Evolutionary conservation across 2,888 invertebrate genomes (phyloP).

Genomic region (Ariolimax columbianus): DNA sequence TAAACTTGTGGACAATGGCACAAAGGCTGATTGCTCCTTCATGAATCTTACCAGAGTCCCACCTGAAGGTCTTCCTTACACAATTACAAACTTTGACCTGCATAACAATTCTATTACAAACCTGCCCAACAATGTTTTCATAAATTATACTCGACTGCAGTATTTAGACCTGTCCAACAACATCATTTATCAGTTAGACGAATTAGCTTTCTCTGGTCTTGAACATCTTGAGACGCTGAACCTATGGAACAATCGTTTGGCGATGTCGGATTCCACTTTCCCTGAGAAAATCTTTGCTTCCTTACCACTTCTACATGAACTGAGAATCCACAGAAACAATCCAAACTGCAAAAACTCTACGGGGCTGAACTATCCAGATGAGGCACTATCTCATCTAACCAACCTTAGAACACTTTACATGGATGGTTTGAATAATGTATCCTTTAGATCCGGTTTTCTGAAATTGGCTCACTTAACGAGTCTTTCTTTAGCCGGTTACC

Average conservation of each 20-base stretch:
- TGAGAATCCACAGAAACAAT: slow-evolving; percentile 35
- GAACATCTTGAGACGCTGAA: slow-evolving; percentile 15
- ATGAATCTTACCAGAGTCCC: neutral
- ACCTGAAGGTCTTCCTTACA: neutral
- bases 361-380: slow-evolving; percentile 39
- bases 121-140: slow-evolving; percentile 13
- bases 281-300: slow-evolving; percentile 18
- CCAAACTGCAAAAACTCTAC: neutral
- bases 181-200: slow-evolving; percentile 1
- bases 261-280: neutral
- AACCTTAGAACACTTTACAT: slow-evolving; percentile 26
- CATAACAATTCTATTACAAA: neutral
- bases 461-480: slow-evolving; percentile 27
- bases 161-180: slow-evolving; percentile 36
- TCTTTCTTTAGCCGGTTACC: slow-evolving; percentile 21
- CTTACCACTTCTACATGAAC: neutral
- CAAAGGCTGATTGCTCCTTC: slow-evolving; percentile 8
- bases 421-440: slow-evolving; percentile 36
- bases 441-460: slow-evolving; percentile 42
- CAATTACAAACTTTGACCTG: neutral
- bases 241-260: slow-evolving; percentile 21
- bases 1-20: neutral
- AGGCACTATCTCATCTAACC: slow-evolving; percentile 31
- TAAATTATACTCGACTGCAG: neutral
- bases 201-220: slow-evolving; percentile 25